Percentiles rank a stretch among this genome's conserved stretches.
Evolutionary conservation across 1,140 invertebrate genomes (phyloP).

Genomic region (Muscidifurax raptorellus): DNA sequence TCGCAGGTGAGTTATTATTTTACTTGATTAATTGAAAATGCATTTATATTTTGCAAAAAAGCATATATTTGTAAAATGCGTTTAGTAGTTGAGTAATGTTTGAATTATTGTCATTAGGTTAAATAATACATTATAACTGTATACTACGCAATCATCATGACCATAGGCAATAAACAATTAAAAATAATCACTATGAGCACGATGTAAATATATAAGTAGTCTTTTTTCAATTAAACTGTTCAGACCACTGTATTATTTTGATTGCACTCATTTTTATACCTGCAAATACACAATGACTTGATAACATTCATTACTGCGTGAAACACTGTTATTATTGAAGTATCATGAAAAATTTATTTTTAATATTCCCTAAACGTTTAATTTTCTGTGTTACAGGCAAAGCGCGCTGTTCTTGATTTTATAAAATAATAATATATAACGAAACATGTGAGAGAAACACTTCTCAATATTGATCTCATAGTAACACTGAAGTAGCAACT

Average conservation of each 20-base stretch:
- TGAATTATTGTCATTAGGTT: neutral
- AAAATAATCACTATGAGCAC: neutral
- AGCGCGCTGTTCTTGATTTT: neutral
- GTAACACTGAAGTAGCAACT: neutral
- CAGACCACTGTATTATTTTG: neutral
- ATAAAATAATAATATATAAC: no score
- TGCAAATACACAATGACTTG: constrained; percentile 19
- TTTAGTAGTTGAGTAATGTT: neutral
- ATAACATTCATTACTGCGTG: constrained; percentile 23
- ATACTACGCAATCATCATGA: neutral
- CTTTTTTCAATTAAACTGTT: neutral
- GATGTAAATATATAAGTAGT: no score
- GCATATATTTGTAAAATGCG: neutral
- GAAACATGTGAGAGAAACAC: no score
- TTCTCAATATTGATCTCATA: no score
- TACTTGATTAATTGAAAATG: neutral
- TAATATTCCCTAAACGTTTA: neutral
- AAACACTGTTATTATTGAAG: neutral
- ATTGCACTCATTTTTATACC: neutral
- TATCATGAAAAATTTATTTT: neutral
- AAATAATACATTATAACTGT: neutral
- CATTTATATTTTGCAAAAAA: neutral
- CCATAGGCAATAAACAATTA: no score
- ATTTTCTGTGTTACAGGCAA: neutral
- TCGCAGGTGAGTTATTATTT: neutral